A percentile compares a stretch with the other conserved stretches of the same genome.
phyloP scores from a whole-genome alignment of 37 sponge, comb jelly and placozoan species.

The Corticium candelabrum region DNA sequence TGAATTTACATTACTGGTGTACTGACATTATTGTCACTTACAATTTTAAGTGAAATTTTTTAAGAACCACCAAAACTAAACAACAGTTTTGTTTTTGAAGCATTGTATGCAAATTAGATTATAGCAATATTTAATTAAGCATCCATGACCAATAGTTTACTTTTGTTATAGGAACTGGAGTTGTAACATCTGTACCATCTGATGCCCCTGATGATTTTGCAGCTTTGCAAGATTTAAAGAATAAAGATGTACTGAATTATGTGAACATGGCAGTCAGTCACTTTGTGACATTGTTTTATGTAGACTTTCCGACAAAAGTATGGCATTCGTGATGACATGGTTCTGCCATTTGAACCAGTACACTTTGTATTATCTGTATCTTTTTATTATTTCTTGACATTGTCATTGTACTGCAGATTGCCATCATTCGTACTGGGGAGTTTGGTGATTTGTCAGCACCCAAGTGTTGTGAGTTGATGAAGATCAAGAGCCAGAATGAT shows the following conservation, averaged over 20 bases:
- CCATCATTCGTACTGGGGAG: slow-evolving; percentile 89
- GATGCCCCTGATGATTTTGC: slow-evolving; percentile 98
- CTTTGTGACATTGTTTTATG: background rate
- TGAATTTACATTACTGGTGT: too few species aligned
- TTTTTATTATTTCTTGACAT: too few species aligned
- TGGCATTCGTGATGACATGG: slow-evolving; percentile 91
- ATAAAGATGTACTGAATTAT: slow-evolving; percentile 49
- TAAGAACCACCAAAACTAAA: too few species aligned
- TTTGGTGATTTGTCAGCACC: slow-evolving; percentile 80
- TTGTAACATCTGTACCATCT: slow-evolving; percentile 98
- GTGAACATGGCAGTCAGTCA: background rate
- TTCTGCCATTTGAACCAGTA: slow-evolving; percentile 87
- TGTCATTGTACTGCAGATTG: slow-evolving; percentile 38
- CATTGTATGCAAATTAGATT: too few species aligned
- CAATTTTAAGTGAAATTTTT: too few species aligned
- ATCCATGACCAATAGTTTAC: slow-evolving; percentile 7
- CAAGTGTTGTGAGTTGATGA: slow-evolving; percentile 79
- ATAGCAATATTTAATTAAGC: too few species aligned
- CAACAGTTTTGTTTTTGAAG: background rate
- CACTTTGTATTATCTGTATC: too few species aligned
- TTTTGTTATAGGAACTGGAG: slow-evolving; percentile 76
- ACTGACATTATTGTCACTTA: too few species aligned
- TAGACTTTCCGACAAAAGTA: slow-evolving; percentile 84
- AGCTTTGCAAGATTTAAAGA: slow-evolving; percentile 91
- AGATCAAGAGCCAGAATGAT: slow-evolving; percentile 89